Conservation (phyloP, 2,888 invertebrate species). For the Pasiphila rectangulata region DNA sequence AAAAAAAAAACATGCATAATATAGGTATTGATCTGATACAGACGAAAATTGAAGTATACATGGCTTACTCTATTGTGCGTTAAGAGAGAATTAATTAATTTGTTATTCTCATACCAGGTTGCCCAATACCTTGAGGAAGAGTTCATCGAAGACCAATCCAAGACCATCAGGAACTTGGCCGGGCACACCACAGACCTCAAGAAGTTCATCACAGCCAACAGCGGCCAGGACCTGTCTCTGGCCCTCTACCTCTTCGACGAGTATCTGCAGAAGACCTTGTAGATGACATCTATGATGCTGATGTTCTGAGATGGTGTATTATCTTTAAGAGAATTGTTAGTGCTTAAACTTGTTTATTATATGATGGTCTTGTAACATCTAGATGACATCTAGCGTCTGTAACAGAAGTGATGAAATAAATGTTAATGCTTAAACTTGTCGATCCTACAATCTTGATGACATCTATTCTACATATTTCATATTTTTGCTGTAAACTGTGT, state of each 20-base stretch:
- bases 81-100: not conserved
- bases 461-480: not conserved
- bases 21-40: too few species aligned
- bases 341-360: too few species aligned
- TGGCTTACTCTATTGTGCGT: too few species aligned
- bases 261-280: conserved; percentile 66
- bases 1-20: too few species aligned
- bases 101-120: conserved; percentile 57
- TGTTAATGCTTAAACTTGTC: not conserved
- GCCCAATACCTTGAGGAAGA: conserved; percentile 89
- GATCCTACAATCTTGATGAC: not conserved
- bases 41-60: too few species aligned
- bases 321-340: too few species aligned
- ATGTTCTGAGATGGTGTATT: too few species aligned
- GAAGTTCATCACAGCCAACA: conserved; percentile 79
- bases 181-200: conserved; percentile 88
- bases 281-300: not conserved
- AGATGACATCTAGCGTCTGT: not conserved
- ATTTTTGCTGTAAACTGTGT: not conserved
- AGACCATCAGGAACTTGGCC: conserved; percentile 84
- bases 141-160: conserved; percentile 85
- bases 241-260: conserved; percentile 89
- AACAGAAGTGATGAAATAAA: not conserved
- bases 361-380: too few species aligned
- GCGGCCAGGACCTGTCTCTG: conserved; percentile 81